phyloP scores from a whole-genome alignment of 2,113 vertebrate species.

The Parus major region DNA sequence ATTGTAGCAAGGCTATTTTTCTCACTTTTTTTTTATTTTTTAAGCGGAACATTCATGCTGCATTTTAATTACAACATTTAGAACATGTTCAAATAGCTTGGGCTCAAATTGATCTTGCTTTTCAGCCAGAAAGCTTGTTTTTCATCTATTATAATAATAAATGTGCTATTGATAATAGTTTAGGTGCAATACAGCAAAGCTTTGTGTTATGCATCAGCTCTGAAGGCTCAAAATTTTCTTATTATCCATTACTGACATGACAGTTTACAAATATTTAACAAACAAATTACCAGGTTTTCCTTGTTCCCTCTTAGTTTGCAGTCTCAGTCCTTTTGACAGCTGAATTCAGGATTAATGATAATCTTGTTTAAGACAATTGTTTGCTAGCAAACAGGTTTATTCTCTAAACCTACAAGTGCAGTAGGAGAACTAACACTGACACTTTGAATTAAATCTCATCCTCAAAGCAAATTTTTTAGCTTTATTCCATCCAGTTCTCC shows the following conservation, averaged over 20 bases:
- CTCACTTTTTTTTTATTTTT: not conserved
- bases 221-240: constrained; percentile 20
- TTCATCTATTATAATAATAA: constrained; percentile 51
- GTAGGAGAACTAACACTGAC: not conserved
- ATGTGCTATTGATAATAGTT: constrained; percentile 55
- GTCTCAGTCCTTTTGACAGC: constrained; percentile 21
- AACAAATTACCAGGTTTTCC: constrained; percentile 51
- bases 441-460: constrained; percentile 26
- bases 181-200: not conserved
- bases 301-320: constrained; percentile 24
- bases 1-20: not conserved
- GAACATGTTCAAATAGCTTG: not conserved
- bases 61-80: constrained; percentile 60
- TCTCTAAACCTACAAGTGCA: not conserved
- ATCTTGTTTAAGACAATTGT: constrained; percentile 16
- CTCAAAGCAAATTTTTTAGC: not conserved
- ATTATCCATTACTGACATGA: constrained; percentile 53
- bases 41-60: not conserved
- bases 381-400: constrained; percentile 18
- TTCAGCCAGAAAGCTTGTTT: constrained; percentile 40
- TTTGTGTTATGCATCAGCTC: constrained; percentile 13
- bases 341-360: constrained; percentile 44
- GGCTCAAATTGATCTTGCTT: constrained; percentile 61
- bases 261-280: constrained; percentile 56
- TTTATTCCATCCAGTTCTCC: not conserved